Evolutionary conservation across 2,888 invertebrate species (phyloP), one percentile per base, ranked within the genome.

Genomic region (Thereva unica): DNA sequence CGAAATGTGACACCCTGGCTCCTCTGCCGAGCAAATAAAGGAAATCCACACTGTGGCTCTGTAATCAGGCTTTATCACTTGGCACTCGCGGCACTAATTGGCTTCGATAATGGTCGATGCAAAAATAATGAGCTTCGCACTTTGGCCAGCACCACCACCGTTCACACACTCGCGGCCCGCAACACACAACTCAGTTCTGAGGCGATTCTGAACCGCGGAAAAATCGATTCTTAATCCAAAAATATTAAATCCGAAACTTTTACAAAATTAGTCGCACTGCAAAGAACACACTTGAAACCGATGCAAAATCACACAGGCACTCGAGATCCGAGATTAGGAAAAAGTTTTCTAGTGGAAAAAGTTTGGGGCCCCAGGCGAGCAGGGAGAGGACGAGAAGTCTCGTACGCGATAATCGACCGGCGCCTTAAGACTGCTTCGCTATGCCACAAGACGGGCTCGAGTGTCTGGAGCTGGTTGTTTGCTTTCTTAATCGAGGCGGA

Each of bases 401-500:
- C 50, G 40, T 6, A 49, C 40, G 50, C 23, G 38, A 35, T 44
- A 61, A 50, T 61, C 61, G 40, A 61, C 61, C 61, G 61, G 61
- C 61, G 50, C 38, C 61, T 50, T 61, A 50, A 61, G 61, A 40
- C 49, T 40, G 49, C 49, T 50, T 61, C 50, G 41, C 50, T 10
- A 50, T 47, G 37, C 47, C 34, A 6, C 50, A 50, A 23, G 23
- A 23, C 23, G 23, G 23, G 23, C 23, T 50, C 23, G 50, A 61
- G 41, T 41, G 42, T 50, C 34, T 12, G 50, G 9, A 50, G 23
- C 42, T 61, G 23, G 50, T 50, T 61, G 50, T 61, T 61, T 61
- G 61, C 61, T 61, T 61, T 61, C 41, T 61, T 61, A 61, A 61
- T 61, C 61, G 61, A 50, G 61, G 49, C 40, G 50, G 23, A 23